phyloP scores from a whole-genome alignment of 37 sponge, comb jelly and placozoan species.

The Bolinopsis microptera region DNA sequence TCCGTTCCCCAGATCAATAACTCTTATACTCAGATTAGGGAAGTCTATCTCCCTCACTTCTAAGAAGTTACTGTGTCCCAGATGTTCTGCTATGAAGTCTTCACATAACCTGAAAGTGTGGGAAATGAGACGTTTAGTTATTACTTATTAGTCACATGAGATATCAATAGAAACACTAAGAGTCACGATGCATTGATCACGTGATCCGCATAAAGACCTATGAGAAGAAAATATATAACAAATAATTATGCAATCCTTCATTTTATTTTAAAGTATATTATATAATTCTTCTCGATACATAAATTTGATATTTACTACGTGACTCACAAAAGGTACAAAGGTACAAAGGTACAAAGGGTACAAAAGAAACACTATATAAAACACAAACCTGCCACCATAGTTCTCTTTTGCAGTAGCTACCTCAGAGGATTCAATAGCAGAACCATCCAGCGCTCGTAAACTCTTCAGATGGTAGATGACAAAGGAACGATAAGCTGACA shows the following conservation, averaged over 20 bases:
- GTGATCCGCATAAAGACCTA: too few relatives aligned
- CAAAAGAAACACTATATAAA: too few relatives aligned
- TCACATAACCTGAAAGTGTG: conserved; percentile 73
- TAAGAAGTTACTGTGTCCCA: conserved; percentile 67
- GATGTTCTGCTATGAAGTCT: conserved; percentile 78
- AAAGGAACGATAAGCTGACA: conserved; percentile 69
- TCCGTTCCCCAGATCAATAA: conserved; percentile 78
- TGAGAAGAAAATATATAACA: too few relatives aligned
- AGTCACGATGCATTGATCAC: too few relatives aligned
- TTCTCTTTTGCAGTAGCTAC: conserved; percentile 43
- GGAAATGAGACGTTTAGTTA: background rate
- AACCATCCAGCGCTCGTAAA: conserved; percentile 78
- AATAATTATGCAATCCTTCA: too few relatives aligned
- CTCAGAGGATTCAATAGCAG: conserved; percentile 73
- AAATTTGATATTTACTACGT: too few relatives aligned
- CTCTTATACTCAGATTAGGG: conserved; percentile 70
- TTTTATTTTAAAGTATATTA: too few relatives aligned
- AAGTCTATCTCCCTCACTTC: conserved; percentile 73
- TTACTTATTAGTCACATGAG: background rate
- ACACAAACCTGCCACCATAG: conserved; percentile 43
- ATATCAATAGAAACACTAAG: background rate
- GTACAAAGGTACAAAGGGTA: too few relatives aligned
- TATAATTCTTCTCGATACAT: too few relatives aligned
- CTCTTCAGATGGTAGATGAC: conserved; percentile 77
- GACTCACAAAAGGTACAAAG: too few relatives aligned